Evolutionary conservation across 2,888 invertebrate species (phyloP).

Genomic region (Resseliella maxima): DNA sequence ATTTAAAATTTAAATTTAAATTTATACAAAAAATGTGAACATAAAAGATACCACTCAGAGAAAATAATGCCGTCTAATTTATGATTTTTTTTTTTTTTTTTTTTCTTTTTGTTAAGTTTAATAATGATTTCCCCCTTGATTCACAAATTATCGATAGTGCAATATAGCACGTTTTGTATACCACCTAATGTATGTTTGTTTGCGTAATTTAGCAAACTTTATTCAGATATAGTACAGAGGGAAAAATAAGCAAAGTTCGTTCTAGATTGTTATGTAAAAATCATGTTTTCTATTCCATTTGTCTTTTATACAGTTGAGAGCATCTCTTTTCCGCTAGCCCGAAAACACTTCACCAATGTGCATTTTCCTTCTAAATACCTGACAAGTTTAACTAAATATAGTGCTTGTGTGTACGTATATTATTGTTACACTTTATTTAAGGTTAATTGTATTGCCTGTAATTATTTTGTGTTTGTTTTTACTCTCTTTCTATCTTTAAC

Average conservation of each 20-base stretch:
- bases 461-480: background rate
- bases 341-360: background rate
- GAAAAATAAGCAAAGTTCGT: too few species aligned
- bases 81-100: too few species aligned
- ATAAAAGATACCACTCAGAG: too few species aligned
- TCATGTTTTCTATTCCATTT: slow-evolving; percentile 25
- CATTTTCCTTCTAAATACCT: background rate
- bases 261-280: slow-evolving; percentile 34
- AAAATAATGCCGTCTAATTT: too few species aligned
- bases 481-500: background rate
- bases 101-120: too few species aligned
- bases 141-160: background rate
- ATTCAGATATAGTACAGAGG: background rate
- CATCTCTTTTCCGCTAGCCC: background rate
- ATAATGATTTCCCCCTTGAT: too few species aligned
- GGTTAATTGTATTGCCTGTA: background rate
- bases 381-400: slow-evolving; percentile 1
- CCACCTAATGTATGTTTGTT: background rate
- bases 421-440: slow-evolving; percentile 38
- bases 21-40: too few species aligned
- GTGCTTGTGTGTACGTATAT: background rate
- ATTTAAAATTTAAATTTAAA: too few species aligned
- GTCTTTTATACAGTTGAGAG: background rate
- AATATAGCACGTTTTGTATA: background rate
- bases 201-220: background rate